Evolutionary conservation across 2,797 vertebrate species (phyloP).

Genomic region (Myripristis jacobus): DNA sequence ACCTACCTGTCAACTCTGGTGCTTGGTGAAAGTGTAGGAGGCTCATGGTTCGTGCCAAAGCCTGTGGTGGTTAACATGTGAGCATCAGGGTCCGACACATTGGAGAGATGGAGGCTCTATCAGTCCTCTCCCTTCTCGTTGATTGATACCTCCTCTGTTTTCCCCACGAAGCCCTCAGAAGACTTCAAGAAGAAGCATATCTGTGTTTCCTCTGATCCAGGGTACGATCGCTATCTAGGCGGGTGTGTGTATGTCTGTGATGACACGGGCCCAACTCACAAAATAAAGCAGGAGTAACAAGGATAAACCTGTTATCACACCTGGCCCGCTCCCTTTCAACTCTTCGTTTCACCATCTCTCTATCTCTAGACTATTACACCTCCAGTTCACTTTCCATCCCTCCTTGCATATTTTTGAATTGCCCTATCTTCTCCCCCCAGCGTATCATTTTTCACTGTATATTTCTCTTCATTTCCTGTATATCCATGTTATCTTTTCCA

Average conservation of each 20-base stretch:
- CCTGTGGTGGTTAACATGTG: conserved; percentile 70
- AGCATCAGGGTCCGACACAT: conserved; percentile 70
- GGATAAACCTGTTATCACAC: conserved; percentile 26
- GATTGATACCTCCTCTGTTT: conserved; percentile 68
- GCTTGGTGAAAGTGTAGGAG: conserved; percentile 71
- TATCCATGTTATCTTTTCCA: conserved; percentile 35
- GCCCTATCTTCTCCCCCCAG: conserved; percentile 6
- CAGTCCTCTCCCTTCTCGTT: conserved; percentile 46
- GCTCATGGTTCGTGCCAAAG: conserved; percentile 75
- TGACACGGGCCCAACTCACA: conserved; percentile 36
- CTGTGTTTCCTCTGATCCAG: conserved; percentile 66
- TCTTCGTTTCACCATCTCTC: conserved; percentile 2
- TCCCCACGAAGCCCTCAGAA: conserved; percentile 63
- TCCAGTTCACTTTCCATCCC: conserved; percentile 1
- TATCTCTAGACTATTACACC: conserved; percentile 23
- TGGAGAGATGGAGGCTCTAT: conserved; percentile 77
- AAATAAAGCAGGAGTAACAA: conserved; percentile 57
- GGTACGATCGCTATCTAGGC: conserved; percentile 69
- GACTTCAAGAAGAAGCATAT: conserved; percentile 66
- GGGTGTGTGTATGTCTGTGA: conserved; percentile 25
- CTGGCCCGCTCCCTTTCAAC: conserved; percentile 7
- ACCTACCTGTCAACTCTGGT: conserved; percentile 64
- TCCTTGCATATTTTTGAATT: conserved; percentile 29
- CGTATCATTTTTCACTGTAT: conserved; percentile 25
- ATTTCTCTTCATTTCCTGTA: conserved; percentile 29